Evolutionary conservation across 2,797 vertebrate genomes (phyloP), one percentile per base, ranked within the genome.

Genomic region (Euthynnus affinis): DNA sequence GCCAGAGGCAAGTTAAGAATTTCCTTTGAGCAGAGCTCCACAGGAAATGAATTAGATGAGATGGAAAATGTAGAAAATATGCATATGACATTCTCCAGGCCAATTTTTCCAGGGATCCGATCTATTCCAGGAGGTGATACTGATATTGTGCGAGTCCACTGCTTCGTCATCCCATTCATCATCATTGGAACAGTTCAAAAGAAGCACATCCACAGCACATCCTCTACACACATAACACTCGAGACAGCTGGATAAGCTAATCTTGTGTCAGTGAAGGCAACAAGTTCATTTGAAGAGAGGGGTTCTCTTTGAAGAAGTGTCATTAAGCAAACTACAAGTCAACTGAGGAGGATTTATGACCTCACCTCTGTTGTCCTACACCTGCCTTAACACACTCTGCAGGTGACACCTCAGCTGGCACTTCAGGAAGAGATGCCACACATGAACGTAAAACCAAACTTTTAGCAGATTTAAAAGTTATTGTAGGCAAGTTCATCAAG

Each of bases 251-350:
- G 85, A 76, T 78, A 78, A 87, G 77, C 84, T 82, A 87, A 91
- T 86, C 81, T 81, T 88, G 82, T 74, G 85, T 90, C 78, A 82
- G 78, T 83, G 80, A 89, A 86, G 89, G 84, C 87, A 91, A 87
- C 85, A 78, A 86, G 87, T 90, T 91, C 84, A 91, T 82, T 88
- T 92, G 80, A 85, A 93, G 88, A 90, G 84, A 78, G 78, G 81
- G 74, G 55, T 78, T 67, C 84, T 80, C 91, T 94, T 93, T 94
- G 92, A 94, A 91, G 92, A 80, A 20, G 48, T 75, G 86, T 91
- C 65, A 89, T 81, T 87, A 25, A 91, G 70, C 70, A 49, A 49
- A 49, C 46, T 4, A 8, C 73, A 85, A 86, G 85, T 71, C 85
- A 90, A 83, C 74, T 14, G 74, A 76, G 27, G 27, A 29, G 27